Conservation (phyloP, 2,888 invertebrate species). For the Crematogaster levior region DNA sequence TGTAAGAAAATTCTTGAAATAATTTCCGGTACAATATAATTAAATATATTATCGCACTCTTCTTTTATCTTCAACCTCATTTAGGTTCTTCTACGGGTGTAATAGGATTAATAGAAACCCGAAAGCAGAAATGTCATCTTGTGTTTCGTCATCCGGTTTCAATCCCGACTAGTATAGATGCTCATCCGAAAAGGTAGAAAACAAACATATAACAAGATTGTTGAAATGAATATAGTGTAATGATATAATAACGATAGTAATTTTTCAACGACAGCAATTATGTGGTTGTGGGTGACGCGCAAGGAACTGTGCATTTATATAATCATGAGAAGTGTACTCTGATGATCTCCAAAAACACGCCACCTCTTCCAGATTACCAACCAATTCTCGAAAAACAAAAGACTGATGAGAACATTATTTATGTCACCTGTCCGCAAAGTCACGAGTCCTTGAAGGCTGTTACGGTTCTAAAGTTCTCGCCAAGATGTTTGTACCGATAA, state of each 20-base stretch:
- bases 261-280: slow-evolving; percentile 68
- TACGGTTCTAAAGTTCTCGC: slow-evolving; percentile 86
- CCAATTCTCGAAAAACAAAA: slow-evolving; percentile 64
- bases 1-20: slow-evolving; percentile 84
- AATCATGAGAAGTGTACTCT: slow-evolving; percentile 66
- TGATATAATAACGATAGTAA: neutral
- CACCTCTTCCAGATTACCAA: slow-evolving; percentile 67
- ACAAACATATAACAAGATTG: neutral
- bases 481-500: slow-evolving; percentile 85
- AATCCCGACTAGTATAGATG: slow-evolving; percentile 72
- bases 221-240: neutral
- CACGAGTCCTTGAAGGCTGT: slow-evolving; percentile 63
- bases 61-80: slow-evolving; percentile 19
- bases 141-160: slow-evolving; percentile 61
- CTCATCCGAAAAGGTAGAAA: slow-evolving; percentile 74
- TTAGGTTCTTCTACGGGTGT: slow-evolving; percentile 72
- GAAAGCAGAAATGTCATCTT: slow-evolving; percentile 67
- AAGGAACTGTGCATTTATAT: slow-evolving; percentile 71
- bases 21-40: no score
- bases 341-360: slow-evolving; percentile 61
- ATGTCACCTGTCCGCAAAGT: slow-evolving; percentile 69
- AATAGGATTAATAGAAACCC: slow-evolving; percentile 73
- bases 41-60: neutral
- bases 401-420: slow-evolving; percentile 58
- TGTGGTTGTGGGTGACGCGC: slow-evolving; percentile 71